Evolutionary conservation across 2,888 invertebrate species (phyloP), one percentile per base, ranked within the genome.

Genomic region (Dynastes grantii): DNA sequence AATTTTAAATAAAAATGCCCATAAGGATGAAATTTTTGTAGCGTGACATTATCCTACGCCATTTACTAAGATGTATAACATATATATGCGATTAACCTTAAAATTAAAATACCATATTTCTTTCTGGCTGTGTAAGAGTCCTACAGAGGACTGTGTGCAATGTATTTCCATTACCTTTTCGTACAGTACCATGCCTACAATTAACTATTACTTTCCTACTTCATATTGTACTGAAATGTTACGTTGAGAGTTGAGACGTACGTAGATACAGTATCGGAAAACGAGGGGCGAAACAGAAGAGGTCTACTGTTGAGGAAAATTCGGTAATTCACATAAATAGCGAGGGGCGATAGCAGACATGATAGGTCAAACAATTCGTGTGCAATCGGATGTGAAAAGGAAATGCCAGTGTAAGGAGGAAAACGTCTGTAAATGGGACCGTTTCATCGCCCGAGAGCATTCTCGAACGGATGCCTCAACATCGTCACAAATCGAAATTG

Each of bases 361-460:
- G 88, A 87, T 88, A 86, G 88, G 88, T 88, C 87, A 87, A 88
- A 88, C 88, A 88, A 89, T 89, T 87, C 87, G 85, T 82, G 87
- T 83, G 86, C 87, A 88, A 87, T 89, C 88, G 87, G 86, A 88
- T 85, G 89, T 88, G 87, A 89, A 89, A 85, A 87, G 88, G 88
- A 88, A 89, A 88, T 85, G 88, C 88, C 86, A 85, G 85, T 86
- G 87, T 88, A 88, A 88, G 88, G 87, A 88, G 88, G 87, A 88
- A 88, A 88, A 88, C 87, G 88, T 86, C 88, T 88, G 88, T 87
- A 87, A 88, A 88, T 88, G 86, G 88, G 86, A 83, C 85, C 86
- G 86, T 88, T 87, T 85, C 85, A 85, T 82, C 85, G 85, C 86
- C 86, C 82, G 81, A 81, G 79, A 77, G 73, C 80, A 80, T 81